A percentile compares a stretch with the other conserved stretches of the same genome.
These are phyloP conservation scores for Lophius piscatorius DNA, from an alignment of 2,113 vertebrate species.

Conservation along the genomic window DNA sequence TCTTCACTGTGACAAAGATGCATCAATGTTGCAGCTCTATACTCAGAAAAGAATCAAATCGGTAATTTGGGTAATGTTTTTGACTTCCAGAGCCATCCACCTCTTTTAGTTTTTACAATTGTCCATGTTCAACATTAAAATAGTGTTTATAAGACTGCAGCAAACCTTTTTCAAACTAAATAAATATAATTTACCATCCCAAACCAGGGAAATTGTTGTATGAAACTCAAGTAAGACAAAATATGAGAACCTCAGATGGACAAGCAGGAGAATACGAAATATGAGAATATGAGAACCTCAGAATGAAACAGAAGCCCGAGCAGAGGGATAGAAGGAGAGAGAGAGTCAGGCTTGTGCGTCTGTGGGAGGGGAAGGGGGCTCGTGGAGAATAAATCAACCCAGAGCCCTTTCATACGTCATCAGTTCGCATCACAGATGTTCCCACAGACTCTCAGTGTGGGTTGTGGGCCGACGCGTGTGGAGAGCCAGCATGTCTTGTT, in stretches of 20 bases:
- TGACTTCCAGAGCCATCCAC: not conserved
- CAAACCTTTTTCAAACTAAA: too few species aligned
- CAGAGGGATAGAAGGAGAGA: slow-evolving; percentile 41
- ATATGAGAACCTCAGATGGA: slow-evolving; percentile 56
- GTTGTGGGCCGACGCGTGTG: slow-evolving; percentile 65
- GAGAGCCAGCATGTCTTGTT: slow-evolving; percentile 55
- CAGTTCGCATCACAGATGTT: slow-evolving; percentile 75
- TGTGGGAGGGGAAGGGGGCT: slow-evolving; percentile 64
- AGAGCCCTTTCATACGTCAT: slow-evolving; percentile 73
- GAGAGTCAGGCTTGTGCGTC: slow-evolving; percentile 25
- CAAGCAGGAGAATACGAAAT: slow-evolving; percentile 69
- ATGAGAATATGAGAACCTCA: slow-evolving; percentile 68
- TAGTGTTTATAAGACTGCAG: too few species aligned
- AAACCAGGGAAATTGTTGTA: too few species aligned
- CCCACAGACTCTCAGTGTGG: slow-evolving; percentile 73
- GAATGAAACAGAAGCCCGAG: slow-evolving; percentile 52
- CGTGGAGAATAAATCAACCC: slow-evolving; percentile 73
- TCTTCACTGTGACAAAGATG: too few species aligned
- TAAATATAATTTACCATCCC: too few species aligned
- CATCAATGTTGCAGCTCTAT: too few species aligned
- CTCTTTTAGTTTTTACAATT: too few species aligned
- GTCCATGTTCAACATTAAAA: too few species aligned
- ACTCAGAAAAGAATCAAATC: too few species aligned
- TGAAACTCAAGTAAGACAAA: too few species aligned
- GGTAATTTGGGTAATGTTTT: too few species aligned